Evolutionary conservation across 2,113 vertebrate species (phyloP), one percentile per base, ranked within the genome.

Genomic region (Corydoras maculifer): DNA sequence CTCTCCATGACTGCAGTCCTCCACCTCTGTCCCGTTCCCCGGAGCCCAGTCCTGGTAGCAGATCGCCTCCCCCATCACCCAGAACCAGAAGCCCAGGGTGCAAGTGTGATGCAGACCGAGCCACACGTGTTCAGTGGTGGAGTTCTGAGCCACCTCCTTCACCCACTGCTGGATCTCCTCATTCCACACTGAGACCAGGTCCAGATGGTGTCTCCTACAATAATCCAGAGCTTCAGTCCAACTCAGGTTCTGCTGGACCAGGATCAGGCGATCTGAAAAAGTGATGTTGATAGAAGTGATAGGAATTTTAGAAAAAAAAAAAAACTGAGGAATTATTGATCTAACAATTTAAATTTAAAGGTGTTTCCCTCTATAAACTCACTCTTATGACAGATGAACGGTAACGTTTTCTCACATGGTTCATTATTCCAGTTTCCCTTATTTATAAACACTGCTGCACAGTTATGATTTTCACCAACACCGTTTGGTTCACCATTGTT

Each of bases 51-150:
- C 30, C 58, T 59, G 65, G 64, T 72, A 68, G 48, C 69, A 68
- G n/a, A n/a, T n/a, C n/a, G n/a, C n/a, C n/a, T n/a, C n/a, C n/a
- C n/a, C n/a, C n/a, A n/a, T n/a, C n/a, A n/a, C n/a, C n/a, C n/a
- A n/a, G n/a, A n/a, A n/a, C n/a, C n/a, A n/a, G n/a, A n/a, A n/a
- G n/a, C n/a, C n/a, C n/a, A n/a, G n/a, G n/a, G n/a, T n/a, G n/a
- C n/a, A n/a, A n/a, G n/a, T n/a, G n/a, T n/a, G n/a, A n/a, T n/a
- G n/a, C n/a, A n/a, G n/a, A 5, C 65, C 32, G 13, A 75, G 35
- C 69, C 77, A 75, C 58, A 78, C 73, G 5, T 75, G 55, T 14
- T 60, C 14, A 57, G 68, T 51, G 68, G 54, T 29, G 57, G 71
- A 61, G 1, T 50, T 57, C n/a, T 50, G 25, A 49, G 18, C 59